Base-by-base conservation (phyloP, 2,113 vertebrate species). In the Zosterops pallidus region DNA sequence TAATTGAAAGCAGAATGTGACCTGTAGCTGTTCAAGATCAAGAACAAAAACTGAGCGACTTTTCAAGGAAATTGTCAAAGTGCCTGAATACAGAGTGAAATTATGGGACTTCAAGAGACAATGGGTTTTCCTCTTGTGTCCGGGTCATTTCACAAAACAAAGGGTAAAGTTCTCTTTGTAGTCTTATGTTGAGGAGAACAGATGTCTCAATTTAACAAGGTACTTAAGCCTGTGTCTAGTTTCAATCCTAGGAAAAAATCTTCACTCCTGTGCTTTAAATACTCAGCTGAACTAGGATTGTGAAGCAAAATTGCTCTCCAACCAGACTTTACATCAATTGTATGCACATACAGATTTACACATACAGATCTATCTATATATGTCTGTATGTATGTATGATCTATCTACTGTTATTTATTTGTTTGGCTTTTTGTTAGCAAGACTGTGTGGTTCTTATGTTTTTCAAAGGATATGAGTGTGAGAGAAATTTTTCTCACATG, bases 1-100 rank as follows among this genome's bases (percentile, higher is more conserved):
- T 92, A 92, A 93, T 88, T 95, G 88, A 95, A 97, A 94, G 90
- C 46, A 92, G 68, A 90, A 86, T 75, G 83, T 97, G 92, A 93
- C 95, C 95, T 86, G 46, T 90, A 74, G 78, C 71, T 86, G 50
- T 74, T 93, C 79, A 92, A 92, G 90, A 90, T 86, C 72, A 93
- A 84, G 71, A 93, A 80, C n/a, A 76, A 89, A 86, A 96, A 56
- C 64, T 29, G 71, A 93, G 81, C 0, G 6, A 86, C 68, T 71
- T 94, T 95, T 92, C 88, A 92, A 96, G 88, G 68, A 89, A 88
- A 74, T 84, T 94, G 88, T 90, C 47, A 29, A 91, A 91, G 70
- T 92, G n/a, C 62, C 75, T 86, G 69, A 94, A 90, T 68, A 75
- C 74, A 90, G 31, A 83, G 56, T 26, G 64, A 95, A 95, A 89